These are phyloP conservation scores for Euwallacea fornicatus DNA, from an alignment of 1,140 invertebrate genomes.

Conservation along the genomic window DNA sequence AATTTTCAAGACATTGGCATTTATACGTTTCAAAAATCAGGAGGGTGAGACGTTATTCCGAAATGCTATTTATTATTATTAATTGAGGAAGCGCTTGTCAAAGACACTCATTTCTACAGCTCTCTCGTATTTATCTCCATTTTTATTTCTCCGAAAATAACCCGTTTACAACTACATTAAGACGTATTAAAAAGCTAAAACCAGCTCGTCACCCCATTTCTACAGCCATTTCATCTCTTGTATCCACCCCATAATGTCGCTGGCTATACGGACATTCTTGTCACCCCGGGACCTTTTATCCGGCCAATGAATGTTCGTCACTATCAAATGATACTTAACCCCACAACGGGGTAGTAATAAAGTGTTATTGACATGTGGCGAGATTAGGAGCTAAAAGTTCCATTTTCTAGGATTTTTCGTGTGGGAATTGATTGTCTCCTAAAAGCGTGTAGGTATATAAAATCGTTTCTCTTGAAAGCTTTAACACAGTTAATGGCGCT, in stretches of 20 bases:
- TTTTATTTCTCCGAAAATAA: no score
- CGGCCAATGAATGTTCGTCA: constrained; percentile 4
- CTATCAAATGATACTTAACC: constrained; percentile 2
- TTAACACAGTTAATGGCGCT: no score
- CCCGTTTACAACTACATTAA: background rate
- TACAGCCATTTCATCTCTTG: background rate
- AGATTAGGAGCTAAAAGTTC: background rate
- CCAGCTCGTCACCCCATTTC: background rate
- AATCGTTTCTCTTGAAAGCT: background rate
- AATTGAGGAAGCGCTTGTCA: no score
- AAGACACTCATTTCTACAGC: no score
- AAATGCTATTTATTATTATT: no score
- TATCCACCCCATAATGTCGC: background rate
- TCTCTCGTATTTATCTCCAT: no score
- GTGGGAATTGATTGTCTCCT: background rate
- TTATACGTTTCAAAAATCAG: no score
- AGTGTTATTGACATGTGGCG: constrained; percentile 5
- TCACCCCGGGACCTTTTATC: background rate
- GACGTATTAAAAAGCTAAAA: background rate
- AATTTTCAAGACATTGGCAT: no score
- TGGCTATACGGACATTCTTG: background rate
- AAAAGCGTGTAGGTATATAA: no score
- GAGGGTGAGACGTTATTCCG: no score
- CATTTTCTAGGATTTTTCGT: background rate
- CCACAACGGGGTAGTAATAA: background rate